Conservation (phyloP, 2,888 invertebrate genomes). For the Taenaris catops region DNA sequence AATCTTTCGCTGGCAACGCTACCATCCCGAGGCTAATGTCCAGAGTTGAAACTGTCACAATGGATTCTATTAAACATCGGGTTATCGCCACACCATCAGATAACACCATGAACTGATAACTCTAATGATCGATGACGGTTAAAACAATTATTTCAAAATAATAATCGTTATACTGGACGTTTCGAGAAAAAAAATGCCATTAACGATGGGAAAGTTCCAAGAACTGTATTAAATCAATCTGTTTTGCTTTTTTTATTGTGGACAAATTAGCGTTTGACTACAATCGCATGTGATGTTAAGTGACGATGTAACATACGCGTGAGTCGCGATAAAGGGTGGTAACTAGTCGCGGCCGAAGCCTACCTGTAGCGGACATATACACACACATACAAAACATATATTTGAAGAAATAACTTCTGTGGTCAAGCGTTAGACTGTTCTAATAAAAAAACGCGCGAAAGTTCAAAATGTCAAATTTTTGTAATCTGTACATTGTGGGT, state of each 20-base stretch:
- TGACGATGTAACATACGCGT: background rate
- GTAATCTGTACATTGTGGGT: too few relatives aligned
- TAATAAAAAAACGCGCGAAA: too few relatives aligned
- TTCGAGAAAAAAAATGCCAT: conserved; percentile 4
- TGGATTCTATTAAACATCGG: conserved; percentile 59
- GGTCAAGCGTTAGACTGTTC: too few relatives aligned
- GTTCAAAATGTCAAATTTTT: too few relatives aligned
- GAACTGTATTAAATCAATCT: background rate
- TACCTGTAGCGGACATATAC: too few relatives aligned
- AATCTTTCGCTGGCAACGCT: conserved; percentile 38
- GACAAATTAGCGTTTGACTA: too few relatives aligned
- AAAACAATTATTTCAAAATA: conserved; percentile 20
- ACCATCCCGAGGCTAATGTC: conserved; percentile 37
- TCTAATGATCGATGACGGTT: conserved; percentile 55
- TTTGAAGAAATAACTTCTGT: too few relatives aligned
- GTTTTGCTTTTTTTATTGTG: too few relatives aligned
- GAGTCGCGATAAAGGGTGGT: too few relatives aligned
- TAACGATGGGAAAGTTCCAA: conserved; percentile 5
- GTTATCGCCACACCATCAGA: conserved; percentile 51
- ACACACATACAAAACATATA: too few relatives aligned
- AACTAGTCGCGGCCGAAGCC: too few relatives aligned
- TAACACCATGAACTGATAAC: conserved; percentile 42
- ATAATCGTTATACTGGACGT: conserved; percentile 10
- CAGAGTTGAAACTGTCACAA: conserved; percentile 69
- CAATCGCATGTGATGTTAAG: too few relatives aligned